Conservation (phyloP, 2,888 invertebrate genomes). For the Tupiocoris notatus region DNA sequence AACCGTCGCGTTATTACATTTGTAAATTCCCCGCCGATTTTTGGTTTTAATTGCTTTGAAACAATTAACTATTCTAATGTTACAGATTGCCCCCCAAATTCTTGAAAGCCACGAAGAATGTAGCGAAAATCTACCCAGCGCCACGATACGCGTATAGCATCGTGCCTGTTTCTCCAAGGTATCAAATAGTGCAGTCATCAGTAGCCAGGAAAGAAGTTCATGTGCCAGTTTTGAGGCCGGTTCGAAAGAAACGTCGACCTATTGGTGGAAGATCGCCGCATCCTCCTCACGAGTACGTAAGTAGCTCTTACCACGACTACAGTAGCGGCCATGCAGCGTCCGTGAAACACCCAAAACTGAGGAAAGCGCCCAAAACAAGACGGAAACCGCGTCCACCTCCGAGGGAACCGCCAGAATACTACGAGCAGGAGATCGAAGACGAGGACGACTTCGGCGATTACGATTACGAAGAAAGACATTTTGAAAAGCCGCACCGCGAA, state of each 20-base stretch:
- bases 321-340: constrained; percentile 3
- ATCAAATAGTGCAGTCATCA: constrained; percentile 42
- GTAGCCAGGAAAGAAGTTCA: constrained; percentile 42
- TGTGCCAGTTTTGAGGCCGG: constrained; percentile 20
- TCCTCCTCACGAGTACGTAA: constrained; percentile 26
- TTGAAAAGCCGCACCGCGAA: neutral
- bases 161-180: constrained; percentile 45
- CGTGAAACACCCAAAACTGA: constrained; percentile 24
- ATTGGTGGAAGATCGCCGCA: constrained; percentile 30
- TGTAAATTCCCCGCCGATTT: too few relatives aligned
- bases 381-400: constrained; percentile 26
- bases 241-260: constrained; percentile 36
- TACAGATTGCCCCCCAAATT: constrained; percentile 48
- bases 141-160: constrained; percentile 45
- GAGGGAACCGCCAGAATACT: constrained; percentile 37
- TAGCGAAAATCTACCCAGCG: constrained; percentile 47
- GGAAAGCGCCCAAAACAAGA: constrained; percentile 27
- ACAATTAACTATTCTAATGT: too few relatives aligned
- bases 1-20: too few relatives aligned
- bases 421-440: constrained; percentile 46
- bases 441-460: constrained; percentile 41
- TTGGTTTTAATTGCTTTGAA: too few relatives aligned
- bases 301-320: constrained; percentile 33
- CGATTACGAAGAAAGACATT: constrained; percentile 45
- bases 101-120: constrained; percentile 47